These are phyloP conservation scores for Hydraecia micacea DNA, from an alignment of 2,888 invertebrate genomes.

Conservation along the genomic window DNA sequence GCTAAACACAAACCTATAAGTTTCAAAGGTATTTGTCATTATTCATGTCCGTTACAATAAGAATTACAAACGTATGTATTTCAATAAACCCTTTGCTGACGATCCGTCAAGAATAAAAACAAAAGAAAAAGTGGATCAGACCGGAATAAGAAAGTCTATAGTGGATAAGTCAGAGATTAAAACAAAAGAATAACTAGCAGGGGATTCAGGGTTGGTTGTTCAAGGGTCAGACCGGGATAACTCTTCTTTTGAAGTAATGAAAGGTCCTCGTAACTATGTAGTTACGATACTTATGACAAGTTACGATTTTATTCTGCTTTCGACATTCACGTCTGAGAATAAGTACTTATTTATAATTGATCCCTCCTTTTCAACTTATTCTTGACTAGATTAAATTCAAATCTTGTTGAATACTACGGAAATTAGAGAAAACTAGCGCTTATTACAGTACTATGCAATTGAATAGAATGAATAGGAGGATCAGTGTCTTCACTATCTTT, in stretches of 20 bases:
- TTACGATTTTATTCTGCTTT: not conserved
- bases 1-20: not conserved
- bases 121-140: no score
- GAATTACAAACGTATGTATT: no score
- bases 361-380: not conserved
- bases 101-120: no score
- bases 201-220: no score
- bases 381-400: not conserved
- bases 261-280: not conserved
- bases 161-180: no score
- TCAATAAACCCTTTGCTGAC: no score
- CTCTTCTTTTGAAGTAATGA: not conserved
- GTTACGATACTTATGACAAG: not conserved
- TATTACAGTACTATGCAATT: not conserved
- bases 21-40: not conserved
- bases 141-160: no score
- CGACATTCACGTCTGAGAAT: not conserved
- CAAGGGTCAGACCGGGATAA: no score
- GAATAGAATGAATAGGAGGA: constrained; percentile 17
- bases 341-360: not conserved
- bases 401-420: not conserved
- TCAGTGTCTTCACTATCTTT: constrained; percentile 19
- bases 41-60: no score
- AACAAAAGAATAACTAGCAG: no score
- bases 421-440: not conserved